Evolutionary conservation across 2,113 vertebrate genomes (phyloP).

Genomic region (Pelobates fuscus): DNA sequence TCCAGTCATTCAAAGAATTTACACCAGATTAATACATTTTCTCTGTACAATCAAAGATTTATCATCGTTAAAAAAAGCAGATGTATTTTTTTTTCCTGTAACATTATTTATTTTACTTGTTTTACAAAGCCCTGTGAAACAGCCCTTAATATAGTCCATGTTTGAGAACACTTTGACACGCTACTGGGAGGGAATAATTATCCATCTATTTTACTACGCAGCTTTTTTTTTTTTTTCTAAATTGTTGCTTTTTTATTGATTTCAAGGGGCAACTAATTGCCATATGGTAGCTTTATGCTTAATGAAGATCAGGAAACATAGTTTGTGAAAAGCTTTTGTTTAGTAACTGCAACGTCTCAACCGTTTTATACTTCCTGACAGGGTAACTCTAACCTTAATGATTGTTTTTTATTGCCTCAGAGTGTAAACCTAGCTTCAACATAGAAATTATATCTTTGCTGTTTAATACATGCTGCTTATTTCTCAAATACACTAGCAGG

Average conservation of each 20-base stretch:
- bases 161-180: constrained; percentile 64
- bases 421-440: constrained; percentile 90
- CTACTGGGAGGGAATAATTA: constrained; percentile 72
- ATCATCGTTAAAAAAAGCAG: no score
- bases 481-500: background rate
- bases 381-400: constrained; percentile 84
- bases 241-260: constrained; percentile 80
- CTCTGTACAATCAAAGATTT: no score
- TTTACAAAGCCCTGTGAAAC: constrained; percentile 52
- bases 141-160: constrained; percentile 74
- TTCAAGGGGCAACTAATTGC: constrained; percentile 81
- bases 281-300: constrained; percentile 78
- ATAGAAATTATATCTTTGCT: constrained; percentile 21
- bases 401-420: constrained; percentile 91
- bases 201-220: constrained; percentile 69
- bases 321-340: constrained; percentile 81
- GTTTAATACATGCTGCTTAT: background rate
- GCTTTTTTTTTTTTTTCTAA: constrained; percentile 62
- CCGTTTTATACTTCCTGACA: constrained; percentile 85
- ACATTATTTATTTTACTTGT: no score
- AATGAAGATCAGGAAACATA: constrained; percentile 83
- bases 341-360: constrained; percentile 80
- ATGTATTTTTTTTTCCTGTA: no score
- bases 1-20: no score
- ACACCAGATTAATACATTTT: no score